Base-by-base conservation (phyloP, 2,797 vertebrate species). In the Sebastiscus albofasciatus region DNA sequence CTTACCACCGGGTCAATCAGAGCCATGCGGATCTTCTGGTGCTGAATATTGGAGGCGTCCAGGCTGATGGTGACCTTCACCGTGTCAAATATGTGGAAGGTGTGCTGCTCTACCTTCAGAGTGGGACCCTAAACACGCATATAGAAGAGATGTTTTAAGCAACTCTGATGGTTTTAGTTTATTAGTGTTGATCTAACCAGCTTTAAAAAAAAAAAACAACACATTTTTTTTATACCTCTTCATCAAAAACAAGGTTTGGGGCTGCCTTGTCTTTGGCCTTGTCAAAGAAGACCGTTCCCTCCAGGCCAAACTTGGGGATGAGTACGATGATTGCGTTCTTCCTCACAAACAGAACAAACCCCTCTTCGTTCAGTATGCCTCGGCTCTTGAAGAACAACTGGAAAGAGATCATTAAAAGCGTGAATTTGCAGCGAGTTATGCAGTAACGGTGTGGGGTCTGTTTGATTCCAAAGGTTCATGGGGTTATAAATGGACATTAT, bases 321-420 rank as follows among this genome's bases (percentile, higher is more conserved):
- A 99, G 96, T 60, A 99, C 96, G n/a, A 99, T 98, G 90, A 99
- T 95, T 1, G 99, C 99, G 73, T 99, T 99, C 94, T 99, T 99
- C 89, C 97, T 96, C 87, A 99, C 97, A 89, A 99, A 99, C 12
- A 99, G 95, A 89, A 99, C 92, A 60, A 96, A 99, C 2, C 97
- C 99, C 26, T 98, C 97, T 95, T 99, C 98, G 34, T 97, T 99
- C 84, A 99, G 89, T 67, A 97, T 95, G 72, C 97, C 98, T 92
- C 96, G 96, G 81, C 74, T 98, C 95, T 98, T 99, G 93, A 99
- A 99, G 91, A 99, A 99, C 62, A 99, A 90, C 99, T 99, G 82
- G 78, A 90, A 90, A 89, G 75, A 81, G 2, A 79, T 5, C 49
- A 20, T 82, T 62, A 26, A 69, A 79, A 67, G 2, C 7, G 20